Evolutionary conservation across 2,888 invertebrate genomes (phyloP).

Genomic region (Xanthostigma xanthostigma): DNA sequence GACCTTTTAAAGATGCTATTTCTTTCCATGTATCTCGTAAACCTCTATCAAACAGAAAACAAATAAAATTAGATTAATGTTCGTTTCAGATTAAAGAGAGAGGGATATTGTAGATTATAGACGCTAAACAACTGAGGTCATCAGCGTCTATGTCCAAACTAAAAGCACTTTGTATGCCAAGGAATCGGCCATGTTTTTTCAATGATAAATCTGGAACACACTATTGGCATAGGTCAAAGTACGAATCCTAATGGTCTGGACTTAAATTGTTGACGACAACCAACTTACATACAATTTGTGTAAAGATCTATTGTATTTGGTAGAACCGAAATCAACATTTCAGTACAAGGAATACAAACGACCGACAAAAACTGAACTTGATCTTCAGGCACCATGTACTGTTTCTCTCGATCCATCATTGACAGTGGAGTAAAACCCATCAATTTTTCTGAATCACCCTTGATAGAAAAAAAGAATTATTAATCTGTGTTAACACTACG

Average conservation of each 20-base stretch:
- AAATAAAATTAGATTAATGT: too few relatives aligned
- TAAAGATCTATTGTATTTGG: conserved; percentile 36
- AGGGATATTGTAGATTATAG: too few relatives aligned
- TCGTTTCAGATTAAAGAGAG: too few relatives aligned
- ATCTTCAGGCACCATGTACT: conserved; percentile 40
- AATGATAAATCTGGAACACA: too few relatives aligned
- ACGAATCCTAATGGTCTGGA: too few relatives aligned
- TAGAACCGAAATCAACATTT: conserved; percentile 35
- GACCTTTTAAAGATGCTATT: conserved; percentile 38
- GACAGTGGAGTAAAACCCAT: conserved; percentile 43
- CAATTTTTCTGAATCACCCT: conserved; percentile 43
- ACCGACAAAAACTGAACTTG: conserved; percentile 46
- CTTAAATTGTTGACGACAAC: too few relatives aligned
- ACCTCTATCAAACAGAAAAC: conserved; percentile 22
- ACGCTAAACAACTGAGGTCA: too few relatives aligned
- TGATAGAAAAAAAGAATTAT: conserved; percentile 20
- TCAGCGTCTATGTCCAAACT: too few relatives aligned
- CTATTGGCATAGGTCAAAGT: too few relatives aligned
- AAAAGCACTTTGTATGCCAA: too few relatives aligned
- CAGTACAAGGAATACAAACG: conserved; percentile 40
- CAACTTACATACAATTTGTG: conserved; percentile 33
- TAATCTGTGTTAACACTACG: not conserved
- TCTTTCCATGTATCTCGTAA: conserved; percentile 41
- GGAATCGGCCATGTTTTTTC: too few relatives aligned
- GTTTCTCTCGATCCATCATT: conserved; percentile 46